phyloP scores from a whole-genome alignment of 2,113 vertebrate genomes.

The Catharus bicknelli region DNA sequence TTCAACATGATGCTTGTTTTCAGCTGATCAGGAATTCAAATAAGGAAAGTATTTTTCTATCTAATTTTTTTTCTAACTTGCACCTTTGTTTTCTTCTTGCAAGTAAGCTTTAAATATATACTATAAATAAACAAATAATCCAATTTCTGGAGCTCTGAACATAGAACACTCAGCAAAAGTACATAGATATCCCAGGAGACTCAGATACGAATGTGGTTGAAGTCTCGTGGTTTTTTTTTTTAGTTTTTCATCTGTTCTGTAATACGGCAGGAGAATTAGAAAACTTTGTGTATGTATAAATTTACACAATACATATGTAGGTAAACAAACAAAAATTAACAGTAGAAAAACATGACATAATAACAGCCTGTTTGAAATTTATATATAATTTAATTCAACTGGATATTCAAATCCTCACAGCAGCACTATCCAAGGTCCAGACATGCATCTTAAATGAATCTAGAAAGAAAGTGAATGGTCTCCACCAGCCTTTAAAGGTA shows the following conservation, averaged over 20 bases:
- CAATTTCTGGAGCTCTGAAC: not conserved
- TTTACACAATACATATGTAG: not conserved
- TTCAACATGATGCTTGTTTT: not conserved
- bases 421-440: not conserved
- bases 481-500: not conserved
- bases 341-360: not conserved
- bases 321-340: not conserved
- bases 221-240: too few relatives aligned
- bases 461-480: not conserved
- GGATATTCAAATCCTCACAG: accelerated
- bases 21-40: not conserved
- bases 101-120: not conserved
- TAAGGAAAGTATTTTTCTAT: not conserved
- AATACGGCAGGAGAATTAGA: not conserved
- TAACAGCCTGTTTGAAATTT: not conserved
- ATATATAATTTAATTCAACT: not conserved
- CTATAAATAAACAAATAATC: not conserved
- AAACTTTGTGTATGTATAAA: not conserved
- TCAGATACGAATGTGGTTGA: not conserved
- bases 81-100: not conserved
- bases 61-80: not conserved
- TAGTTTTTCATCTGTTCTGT: not conserved
- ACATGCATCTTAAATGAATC: not conserved
- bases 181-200: not conserved
- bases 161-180: not conserved